Base-by-base conservation (phyloP, 1,140 invertebrate genomes). In the Psilanteris sp. region DNA sequence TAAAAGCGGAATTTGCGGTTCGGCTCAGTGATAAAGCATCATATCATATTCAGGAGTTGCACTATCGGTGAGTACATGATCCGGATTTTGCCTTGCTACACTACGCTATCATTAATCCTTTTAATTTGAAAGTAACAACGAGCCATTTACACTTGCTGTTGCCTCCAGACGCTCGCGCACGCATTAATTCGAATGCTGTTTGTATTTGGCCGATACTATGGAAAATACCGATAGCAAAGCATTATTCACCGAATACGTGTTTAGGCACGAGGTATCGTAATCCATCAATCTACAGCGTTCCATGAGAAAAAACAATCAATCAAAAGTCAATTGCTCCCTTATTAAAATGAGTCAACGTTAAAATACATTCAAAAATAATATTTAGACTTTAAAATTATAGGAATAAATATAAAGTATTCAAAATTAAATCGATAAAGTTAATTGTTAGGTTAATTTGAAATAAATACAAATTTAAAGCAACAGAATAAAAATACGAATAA, bases 51-150 rank as follows among this genome's bases (percentile, higher is more conserved):
- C 48, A 62, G 22, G 55, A 32, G 64, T 61, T 55, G 26, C 34
- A 55, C 46, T 55, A 50, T 68, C 41, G 55, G 36, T 29, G 55
- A 62, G 68, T 68, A 68, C 62, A 68, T 68, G 55, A 68, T 67
- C 54, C 34, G 39, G 43, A 75, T 68, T 62, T 75, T 13, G 39
- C 37, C 24, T 31, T 46, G 37, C 48, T 43, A 62, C 43, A 55
- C 26, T 46, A 36, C 24, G 41, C 37, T 24, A 50, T 55, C 55
- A 64, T 76, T 64, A 76, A 70, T 76, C 72, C 72, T 52, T 50
- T 76, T 64, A 76, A 76, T 76, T 76, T 68, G 55, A 70, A 76
- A 76, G 73, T 59, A 76, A 70, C 73, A 71, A 59, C 66, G 39
- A 57, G 32, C 72, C 48, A 50, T 64, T 68, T 68, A 50, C 66